A percentile compares a stretch with the other conserved stretches of the same genome.
Conservation (phyloP, 2,113 vertebrate species). For the Nyctereutes procyonoides region DNA sequence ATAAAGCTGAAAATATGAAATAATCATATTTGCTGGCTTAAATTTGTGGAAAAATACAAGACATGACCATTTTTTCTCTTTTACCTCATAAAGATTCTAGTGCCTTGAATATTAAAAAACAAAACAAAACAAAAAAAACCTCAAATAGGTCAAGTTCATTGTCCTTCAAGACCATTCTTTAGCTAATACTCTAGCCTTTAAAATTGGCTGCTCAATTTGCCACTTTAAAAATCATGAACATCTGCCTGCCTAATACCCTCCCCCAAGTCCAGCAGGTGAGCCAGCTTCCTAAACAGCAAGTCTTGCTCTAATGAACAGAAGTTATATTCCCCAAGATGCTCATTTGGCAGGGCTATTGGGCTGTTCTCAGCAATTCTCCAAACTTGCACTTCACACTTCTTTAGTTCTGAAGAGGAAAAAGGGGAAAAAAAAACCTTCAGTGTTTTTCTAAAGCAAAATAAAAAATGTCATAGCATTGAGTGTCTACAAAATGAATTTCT, state of each 20-base stretch:
- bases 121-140: neutral
- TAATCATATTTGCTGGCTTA: neutral
- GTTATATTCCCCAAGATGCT: slow-evolving; percentile 56
- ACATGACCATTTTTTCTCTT: neutral
- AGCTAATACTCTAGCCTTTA: neutral
- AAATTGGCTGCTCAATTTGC: neutral
- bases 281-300: slow-evolving; percentile 52
- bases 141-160: neutral
- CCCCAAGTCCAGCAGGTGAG: slow-evolving; percentile 14
- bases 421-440: neutral
- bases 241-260: neutral
- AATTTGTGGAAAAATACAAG: slow-evolving; percentile 26
- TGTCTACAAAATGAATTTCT: slow-evolving; percentile 38
- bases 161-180: neutral
- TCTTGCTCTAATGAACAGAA: slow-evolving; percentile 63
- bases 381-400: slow-evolving; percentile 68
- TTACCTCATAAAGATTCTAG: neutral
- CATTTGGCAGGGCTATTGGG: slow-evolving; percentile 57
- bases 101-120: neutral
- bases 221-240: neutral
- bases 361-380: slow-evolving; percentile 75
- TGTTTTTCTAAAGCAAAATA: slow-evolving; percentile 36
- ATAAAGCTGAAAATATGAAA: neutral
- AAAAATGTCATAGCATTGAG: slow-evolving; percentile 35
- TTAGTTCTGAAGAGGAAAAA: slow-evolving; percentile 57